A percentile compares a stretch with the other conserved stretches of the same genome.
These are phyloP conservation scores for Neolamprologus ventralis DNA, from an alignment of 2,113 vertebrate genomes.

Conservation along the genomic window DNA sequence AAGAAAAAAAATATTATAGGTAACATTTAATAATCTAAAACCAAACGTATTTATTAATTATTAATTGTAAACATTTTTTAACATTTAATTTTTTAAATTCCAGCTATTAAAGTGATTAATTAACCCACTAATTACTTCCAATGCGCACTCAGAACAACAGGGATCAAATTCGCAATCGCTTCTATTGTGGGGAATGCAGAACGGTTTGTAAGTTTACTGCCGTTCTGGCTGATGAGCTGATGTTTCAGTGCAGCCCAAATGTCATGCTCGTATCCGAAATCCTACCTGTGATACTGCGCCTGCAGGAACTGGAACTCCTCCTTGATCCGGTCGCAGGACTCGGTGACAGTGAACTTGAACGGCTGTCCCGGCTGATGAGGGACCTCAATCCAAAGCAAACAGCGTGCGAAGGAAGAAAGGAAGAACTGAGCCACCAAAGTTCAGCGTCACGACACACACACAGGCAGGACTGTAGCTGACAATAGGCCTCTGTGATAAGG, in stretches of 20 bases:
- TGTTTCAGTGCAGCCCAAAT: background rate
- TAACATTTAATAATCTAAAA: background rate
- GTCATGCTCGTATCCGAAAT: background rate
- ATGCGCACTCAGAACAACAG: background rate
- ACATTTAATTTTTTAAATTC: background rate
- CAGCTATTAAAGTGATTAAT: background rate
- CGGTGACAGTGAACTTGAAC: conserved; percentile 92
- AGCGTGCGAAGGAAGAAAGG: conserved; percentile 11
- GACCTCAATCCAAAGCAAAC: conserved; percentile 66
- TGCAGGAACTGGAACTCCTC: conserved; percentile 96
- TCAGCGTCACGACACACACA: conserved; percentile 25
- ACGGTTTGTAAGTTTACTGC: background rate
- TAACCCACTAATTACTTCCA: background rate
- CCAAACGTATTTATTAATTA: background rate
- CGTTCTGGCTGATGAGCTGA: background rate
- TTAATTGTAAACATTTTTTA: background rate
- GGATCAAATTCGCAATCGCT: background rate
- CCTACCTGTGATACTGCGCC: conserved; percentile 92
- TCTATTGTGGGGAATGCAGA: background rate
- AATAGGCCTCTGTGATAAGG: conserved; percentile 41
- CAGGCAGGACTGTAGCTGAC: conserved; percentile 29
- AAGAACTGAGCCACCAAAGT: conserved; percentile 47
- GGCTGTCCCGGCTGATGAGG: conserved; percentile 90
- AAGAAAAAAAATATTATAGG: background rate
- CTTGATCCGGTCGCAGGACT: conserved; percentile 91